Evolutionary conservation across 2,888 invertebrate species (phyloP).

Genomic region (Nebria brevicollis): DNA sequence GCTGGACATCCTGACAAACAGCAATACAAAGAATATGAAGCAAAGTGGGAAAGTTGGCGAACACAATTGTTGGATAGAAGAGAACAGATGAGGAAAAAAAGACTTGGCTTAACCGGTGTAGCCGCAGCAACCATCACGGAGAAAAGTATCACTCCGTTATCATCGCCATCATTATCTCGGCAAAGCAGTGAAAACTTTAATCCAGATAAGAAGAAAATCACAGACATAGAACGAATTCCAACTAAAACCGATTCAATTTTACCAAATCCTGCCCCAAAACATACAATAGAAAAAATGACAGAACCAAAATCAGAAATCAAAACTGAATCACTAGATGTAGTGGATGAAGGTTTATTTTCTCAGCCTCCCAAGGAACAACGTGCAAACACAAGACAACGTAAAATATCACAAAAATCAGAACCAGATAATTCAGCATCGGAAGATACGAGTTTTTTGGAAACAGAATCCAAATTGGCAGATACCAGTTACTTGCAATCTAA

Average conservation of each 20-base stretch:
- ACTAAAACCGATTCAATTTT: neutral
- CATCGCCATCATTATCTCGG: neutral
- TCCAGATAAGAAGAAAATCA: neutral
- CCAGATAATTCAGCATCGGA: constrained; percentile 50
- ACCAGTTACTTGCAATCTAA: constrained; percentile 42
- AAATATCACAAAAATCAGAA: constrained; percentile 30
- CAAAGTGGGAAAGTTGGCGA: constrained; percentile 87
- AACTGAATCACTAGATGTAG: neutral
- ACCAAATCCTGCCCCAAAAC: neutral
- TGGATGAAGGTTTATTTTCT: constrained; percentile 20
- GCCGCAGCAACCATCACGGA: constrained; percentile 45
- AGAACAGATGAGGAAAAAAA: constrained; percentile 81
- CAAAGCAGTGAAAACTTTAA: neutral
- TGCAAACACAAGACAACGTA: constrained; percentile 42
- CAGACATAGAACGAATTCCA: neutral
- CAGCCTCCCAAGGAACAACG: constrained; percentile 46
- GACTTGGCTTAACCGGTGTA: constrained; percentile 57
- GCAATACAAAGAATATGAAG: constrained; percentile 86
- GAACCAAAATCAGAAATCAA: constrained; percentile 22
- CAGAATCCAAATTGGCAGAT: constrained; percentile 48
- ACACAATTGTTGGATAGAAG: constrained; percentile 80
- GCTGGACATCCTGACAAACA: constrained; percentile 90
- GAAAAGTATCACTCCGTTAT: constrained; percentile 19
- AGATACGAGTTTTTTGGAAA: neutral
- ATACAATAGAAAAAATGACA: neutral